These are phyloP conservation scores for Noctua pronuba DNA, from an alignment of 2,888 invertebrate genomes.

Conservation along the genomic window DNA sequence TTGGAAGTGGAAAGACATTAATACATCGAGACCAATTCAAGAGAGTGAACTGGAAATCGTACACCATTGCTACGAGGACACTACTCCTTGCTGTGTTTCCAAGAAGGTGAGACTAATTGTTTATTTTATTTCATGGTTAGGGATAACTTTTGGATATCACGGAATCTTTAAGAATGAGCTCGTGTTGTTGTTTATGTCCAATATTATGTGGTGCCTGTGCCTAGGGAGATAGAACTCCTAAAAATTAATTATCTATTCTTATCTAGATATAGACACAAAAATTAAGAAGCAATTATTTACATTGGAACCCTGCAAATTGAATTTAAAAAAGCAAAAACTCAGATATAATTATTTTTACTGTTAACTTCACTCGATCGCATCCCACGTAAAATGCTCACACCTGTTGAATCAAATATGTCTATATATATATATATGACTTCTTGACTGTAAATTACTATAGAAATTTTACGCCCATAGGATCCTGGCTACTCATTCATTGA, in stretches of 20 bases:
- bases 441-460: background rate
- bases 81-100: conserved; percentile 86
- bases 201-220: no score
- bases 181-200: background rate
- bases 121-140: background rate
- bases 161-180: background rate
- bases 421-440: no score
- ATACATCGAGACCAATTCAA: conserved; percentile 82
- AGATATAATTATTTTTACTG: background rate
- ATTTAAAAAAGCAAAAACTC: background rate
- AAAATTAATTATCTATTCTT: background rate
- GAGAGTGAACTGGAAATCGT: conserved; percentile 87
- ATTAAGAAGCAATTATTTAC: background rate
- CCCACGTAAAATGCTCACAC: conserved; percentile 6
- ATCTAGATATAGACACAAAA: background rate
- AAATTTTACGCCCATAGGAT: conserved; percentile 75
- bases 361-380: background rate
- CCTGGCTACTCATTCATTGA: conserved; percentile 91
- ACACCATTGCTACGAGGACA: conserved; percentile 87
- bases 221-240: background rate
- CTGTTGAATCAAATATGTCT: conserved; percentile 2
- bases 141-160: background rate
- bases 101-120: conserved; percentile 74
- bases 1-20: conserved; percentile 86
- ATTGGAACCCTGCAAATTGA: background rate